Evolutionary conservation across 2,888 invertebrate genomes (phyloP).

Genomic region (Trichacis sp.): DNA sequence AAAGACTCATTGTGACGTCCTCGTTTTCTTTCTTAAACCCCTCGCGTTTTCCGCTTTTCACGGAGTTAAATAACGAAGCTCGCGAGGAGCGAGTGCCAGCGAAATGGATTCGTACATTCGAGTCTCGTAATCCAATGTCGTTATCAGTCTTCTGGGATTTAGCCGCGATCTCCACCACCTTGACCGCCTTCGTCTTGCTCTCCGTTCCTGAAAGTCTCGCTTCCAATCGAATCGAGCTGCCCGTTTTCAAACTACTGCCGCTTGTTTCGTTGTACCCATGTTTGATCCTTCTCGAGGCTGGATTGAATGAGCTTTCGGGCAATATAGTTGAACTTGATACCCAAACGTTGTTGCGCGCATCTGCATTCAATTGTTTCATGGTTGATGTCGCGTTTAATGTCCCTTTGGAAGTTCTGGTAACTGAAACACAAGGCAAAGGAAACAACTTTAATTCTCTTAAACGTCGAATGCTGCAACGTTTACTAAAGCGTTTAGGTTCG

Average conservation of each 20-base stretch:
- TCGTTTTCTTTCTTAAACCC: not conserved
- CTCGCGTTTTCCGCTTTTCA: not conserved
- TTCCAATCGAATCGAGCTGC: slow-evolving; percentile 38
- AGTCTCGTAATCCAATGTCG: slow-evolving; percentile 17
- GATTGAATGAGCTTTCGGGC: slow-evolving; percentile 20
- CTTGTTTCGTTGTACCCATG: slow-evolving; percentile 26
- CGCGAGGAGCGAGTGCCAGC: slow-evolving; percentile 1
- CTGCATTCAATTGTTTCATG: slow-evolving; percentile 43
- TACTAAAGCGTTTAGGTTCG: no score
- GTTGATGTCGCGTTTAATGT: slow-evolving; percentile 41
- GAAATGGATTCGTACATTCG: slow-evolving; percentile 19
- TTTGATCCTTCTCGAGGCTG: slow-evolving; percentile 12
- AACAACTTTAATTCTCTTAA: no score
- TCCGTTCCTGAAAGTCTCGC: slow-evolving; percentile 31
- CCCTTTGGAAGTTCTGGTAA: slow-evolving; percentile 53
- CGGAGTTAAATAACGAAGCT: not conserved
- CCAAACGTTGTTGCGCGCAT: slow-evolving; percentile 41
- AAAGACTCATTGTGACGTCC: slow-evolving; percentile 15
- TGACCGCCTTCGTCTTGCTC: slow-evolving; percentile 28
- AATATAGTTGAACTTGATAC: slow-evolving; percentile 33
- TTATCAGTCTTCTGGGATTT: slow-evolving; percentile 29
- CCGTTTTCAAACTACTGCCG: slow-evolving; percentile 20
- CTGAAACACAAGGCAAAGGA: slow-evolving; percentile 48
- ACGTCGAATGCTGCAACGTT: no score
- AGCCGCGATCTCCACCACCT: slow-evolving; percentile 4